Conservation (phyloP, 2,113 vertebrate genomes). For the Neolamprologus devosi region DNA sequence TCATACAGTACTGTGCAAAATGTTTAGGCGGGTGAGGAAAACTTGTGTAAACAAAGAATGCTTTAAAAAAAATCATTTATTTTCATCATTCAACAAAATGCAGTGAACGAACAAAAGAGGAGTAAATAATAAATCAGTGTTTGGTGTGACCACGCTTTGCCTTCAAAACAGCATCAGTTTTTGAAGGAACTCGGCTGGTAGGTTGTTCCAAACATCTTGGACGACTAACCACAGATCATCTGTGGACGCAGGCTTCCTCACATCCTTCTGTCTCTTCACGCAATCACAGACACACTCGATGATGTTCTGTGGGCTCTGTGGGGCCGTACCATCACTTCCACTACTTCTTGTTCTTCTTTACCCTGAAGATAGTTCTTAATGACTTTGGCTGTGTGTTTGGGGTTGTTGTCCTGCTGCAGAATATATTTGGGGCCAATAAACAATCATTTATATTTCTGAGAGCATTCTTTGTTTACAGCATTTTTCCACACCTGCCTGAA, state of each 20-base stretch:
- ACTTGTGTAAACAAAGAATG: neutral
- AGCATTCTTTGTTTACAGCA: neutral
- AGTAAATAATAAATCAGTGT: neutral
- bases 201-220: neutral
- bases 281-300: neutral
- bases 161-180: neutral
- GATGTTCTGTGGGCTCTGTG: neutral
- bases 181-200: neutral
- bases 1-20: neutral
- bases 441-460: neutral
- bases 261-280: neutral
- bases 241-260: neutral
- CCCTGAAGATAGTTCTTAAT: neutral
- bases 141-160: neutral
- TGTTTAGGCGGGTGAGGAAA: neutral
- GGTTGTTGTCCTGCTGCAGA: neutral
- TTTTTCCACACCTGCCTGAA: neutral
- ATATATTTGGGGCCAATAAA: fast-evolving
- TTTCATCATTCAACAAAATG: neutral
- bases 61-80: neutral
- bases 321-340: neutral
- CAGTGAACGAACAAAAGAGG: neutral
- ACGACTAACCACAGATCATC: neutral
- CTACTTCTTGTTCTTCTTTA: neutral
- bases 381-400: neutral